Conservation (phyloP, 2,797 vertebrate genomes). For the Rhabdophis nuchalis region DNA sequence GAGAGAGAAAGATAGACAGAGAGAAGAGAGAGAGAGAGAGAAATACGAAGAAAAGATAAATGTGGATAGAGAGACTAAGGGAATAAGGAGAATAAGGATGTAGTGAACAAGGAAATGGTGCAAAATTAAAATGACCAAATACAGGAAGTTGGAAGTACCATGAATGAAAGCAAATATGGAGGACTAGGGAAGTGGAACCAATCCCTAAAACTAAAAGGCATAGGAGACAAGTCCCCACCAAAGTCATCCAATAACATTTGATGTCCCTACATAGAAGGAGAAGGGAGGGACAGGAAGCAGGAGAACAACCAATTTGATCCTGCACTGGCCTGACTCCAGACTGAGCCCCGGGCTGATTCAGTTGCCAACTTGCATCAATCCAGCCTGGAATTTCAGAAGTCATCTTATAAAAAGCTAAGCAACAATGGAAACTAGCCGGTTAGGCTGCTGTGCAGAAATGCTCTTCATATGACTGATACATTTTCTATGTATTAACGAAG, state of each 20-base stretch:
- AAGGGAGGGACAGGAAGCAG: not conserved
- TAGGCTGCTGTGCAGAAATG: not conserved
- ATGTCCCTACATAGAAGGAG: not conserved
- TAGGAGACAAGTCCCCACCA: not conserved
- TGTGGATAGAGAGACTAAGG: not conserved
- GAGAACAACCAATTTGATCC: not conserved
- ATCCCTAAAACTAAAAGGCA: not conserved
- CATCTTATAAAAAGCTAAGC: not conserved
- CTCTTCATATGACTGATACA: not conserved
- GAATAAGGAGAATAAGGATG: not conserved
- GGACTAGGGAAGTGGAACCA: not conserved
- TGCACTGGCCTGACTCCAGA: not conserved
- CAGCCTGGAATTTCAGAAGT: not conserved
- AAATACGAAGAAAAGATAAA: not conserved
- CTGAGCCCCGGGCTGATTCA: not conserved
- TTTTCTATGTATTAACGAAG: conserved; percentile 15
- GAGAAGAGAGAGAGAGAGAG: not conserved
- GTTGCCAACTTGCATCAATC: not conserved
- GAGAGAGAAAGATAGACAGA: not conserved
- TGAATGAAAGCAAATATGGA: not conserved
- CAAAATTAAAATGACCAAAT: not conserved
- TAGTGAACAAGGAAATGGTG: not conserved
- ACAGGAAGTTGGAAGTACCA: not conserved
- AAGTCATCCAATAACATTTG: not conserved
- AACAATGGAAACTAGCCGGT: not conserved